These are phyloP conservation scores for Corythornis cristatus DNA, from an alignment of 2,113 vertebrate genomes.

Conservation along the genomic window DNA sequence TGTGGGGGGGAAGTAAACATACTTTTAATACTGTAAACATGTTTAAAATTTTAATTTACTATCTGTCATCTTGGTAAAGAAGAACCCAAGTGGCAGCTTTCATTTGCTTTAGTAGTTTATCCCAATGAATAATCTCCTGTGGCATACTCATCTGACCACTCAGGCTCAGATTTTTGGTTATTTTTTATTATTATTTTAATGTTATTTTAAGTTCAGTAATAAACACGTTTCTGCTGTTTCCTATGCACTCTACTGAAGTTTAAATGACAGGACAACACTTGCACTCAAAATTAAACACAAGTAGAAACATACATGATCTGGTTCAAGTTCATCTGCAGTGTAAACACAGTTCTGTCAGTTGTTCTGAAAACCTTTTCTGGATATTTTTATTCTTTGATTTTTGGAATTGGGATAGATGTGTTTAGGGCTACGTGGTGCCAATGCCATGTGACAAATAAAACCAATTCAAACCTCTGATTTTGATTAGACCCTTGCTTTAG, in stretches of 20 bases:
- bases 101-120: not conserved
- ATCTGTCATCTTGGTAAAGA: not conserved
- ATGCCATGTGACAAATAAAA: not conserved
- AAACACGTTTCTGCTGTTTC: not conserved
- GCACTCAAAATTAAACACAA: not conserved
- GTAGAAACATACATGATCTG: not conserved
- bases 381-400: not conserved
- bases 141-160: not conserved
- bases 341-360: not conserved
- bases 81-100: not conserved
- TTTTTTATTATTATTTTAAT: not conserved
- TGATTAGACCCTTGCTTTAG: not conserved
- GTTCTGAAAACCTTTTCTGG: not conserved
- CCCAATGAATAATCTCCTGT: not conserved
- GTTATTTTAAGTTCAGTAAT: not conserved
- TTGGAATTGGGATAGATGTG: not conserved
- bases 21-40: too few relatives aligned
- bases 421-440: not conserved
- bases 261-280: not conserved
- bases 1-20: too few relatives aligned
- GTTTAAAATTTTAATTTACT: too few relatives aligned
- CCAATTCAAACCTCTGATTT: not conserved
- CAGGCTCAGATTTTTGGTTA: not conserved
- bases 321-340: not conserved
- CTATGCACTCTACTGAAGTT: not conserved